Percentiles rank a stretch among this genome's conserved stretches.
phyloP scores from a whole-genome alignment of 2,888 invertebrate species.

The Tortrix viridana region DNA sequence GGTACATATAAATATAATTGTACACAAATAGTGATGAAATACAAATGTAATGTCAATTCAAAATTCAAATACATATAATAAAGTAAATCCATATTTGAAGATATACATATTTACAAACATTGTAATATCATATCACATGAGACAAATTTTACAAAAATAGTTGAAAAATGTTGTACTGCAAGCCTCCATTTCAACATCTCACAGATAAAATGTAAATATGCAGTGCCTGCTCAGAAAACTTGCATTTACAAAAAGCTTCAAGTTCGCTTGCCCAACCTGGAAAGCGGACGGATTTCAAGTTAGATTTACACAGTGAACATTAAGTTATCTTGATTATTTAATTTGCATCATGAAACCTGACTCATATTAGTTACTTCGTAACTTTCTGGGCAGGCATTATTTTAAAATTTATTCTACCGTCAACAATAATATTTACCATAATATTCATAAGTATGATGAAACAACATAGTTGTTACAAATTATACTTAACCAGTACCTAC shows the following conservation, averaged over 20 bases:
- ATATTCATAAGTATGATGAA: slow-evolving; percentile 45
- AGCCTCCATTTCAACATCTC: slow-evolving; percentile 29
- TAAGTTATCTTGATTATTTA: not conserved
- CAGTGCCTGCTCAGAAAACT: slow-evolving; percentile 35
- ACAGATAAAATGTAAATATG: slow-evolving; percentile 37
- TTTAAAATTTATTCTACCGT: slow-evolving; percentile 25
- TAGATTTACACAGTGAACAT: slow-evolving; percentile 4
- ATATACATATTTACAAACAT: slow-evolving; percentile 24
- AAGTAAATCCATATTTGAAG: slow-evolving; percentile 35
- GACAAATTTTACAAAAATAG: slow-evolving; percentile 39
- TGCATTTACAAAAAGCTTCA: slow-evolving; percentile 12
- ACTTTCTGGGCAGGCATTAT: slow-evolving; percentile 32
- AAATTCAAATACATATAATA: slow-evolving; percentile 25
- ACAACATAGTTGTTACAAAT: slow-evolving; percentile 81
- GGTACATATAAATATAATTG: slow-evolving; percentile 8
- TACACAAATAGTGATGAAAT: slow-evolving; percentile 17
- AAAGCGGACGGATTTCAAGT: slow-evolving; percentile 31
- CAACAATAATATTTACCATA: slow-evolving; percentile 26
- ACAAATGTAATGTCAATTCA: slow-evolving; percentile 23
- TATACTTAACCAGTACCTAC: slow-evolving; percentile 78
- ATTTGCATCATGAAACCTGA: not conserved
- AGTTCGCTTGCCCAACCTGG: slow-evolving; percentile 22
- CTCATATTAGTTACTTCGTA: slow-evolving; percentile 1
- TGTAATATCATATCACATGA: slow-evolving; percentile 38
- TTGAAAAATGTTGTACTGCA: slow-evolving; percentile 33